phyloP scores from a whole-genome alignment of 1,140 invertebrate genomes.

The Aphelenchoides fujianensis region DNA sequence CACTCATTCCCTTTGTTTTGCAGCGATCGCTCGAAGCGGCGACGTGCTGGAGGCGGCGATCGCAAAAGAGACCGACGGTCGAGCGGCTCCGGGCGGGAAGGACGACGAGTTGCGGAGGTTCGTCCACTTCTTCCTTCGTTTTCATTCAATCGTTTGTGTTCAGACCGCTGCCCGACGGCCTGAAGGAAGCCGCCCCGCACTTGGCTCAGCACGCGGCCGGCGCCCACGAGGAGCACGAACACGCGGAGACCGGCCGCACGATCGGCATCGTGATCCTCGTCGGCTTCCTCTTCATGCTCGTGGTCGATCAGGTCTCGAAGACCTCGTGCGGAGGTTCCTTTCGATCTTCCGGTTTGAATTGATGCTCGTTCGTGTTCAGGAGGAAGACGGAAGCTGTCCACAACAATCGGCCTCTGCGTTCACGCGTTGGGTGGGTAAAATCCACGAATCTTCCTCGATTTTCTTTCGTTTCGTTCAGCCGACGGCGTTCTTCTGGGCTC shows the following conservation, averaged over 20 bases:
- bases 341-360: constrained; percentile 59
- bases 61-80: background rate
- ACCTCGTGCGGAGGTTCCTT: constrained; percentile 36
- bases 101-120: constrained; percentile 6
- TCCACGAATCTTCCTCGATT: constrained; percentile 18
- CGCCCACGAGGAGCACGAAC: constrained; percentile 49
- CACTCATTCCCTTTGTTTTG: no score
- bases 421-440: constrained; percentile 78
- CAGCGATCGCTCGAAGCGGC: background rate
- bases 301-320: constrained; percentile 72
- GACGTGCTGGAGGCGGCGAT: constrained; percentile 8
- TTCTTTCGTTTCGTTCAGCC: constrained; percentile 69
- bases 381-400: constrained; percentile 75
- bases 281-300: constrained; percentile 93
- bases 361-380: constrained; percentile 63
- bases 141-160: constrained; percentile 22
- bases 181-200: constrained; percentile 20
- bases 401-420: constrained; percentile 90
- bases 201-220: no score
- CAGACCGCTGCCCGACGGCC: constrained; percentile 18
- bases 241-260: constrained; percentile 50
- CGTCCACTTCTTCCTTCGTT: background rate
- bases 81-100: background rate
- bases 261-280: constrained; percentile 76
- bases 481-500: constrained; percentile 94